Conservation (phyloP, 2,113 vertebrate genomes). For the Arizona elegans region DNA sequence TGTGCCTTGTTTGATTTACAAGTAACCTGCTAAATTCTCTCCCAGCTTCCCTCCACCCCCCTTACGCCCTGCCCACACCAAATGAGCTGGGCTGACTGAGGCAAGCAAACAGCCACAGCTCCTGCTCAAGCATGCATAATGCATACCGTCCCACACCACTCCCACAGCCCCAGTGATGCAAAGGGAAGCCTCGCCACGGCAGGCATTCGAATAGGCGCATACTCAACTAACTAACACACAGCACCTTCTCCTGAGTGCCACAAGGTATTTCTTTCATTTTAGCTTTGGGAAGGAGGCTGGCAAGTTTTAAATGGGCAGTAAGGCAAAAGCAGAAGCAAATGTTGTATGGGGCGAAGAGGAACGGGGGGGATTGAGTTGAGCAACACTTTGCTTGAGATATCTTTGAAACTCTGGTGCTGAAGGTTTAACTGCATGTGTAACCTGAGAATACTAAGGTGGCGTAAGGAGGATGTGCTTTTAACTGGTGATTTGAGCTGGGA, state of each 20-base stretch:
- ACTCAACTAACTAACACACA: background rate
- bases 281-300: background rate
- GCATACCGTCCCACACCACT: constrained; percentile 33
- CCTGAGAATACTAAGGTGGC: background rate
- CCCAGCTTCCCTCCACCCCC: background rate
- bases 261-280: background rate
- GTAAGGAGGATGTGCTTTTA: constrained; percentile 32
- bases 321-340: background rate
- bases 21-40: constrained; percentile 60
- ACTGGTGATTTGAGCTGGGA: constrained; percentile 8
- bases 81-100: constrained; percentile 59
- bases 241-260: constrained; percentile 5
- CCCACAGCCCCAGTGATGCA: constrained; percentile 40
- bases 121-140: constrained; percentile 57
- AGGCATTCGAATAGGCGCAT: background rate
- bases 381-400: constrained; percentile 14
- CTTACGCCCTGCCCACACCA: constrained; percentile 63
- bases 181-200: constrained; percentile 12
- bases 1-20: constrained; percentile 54
- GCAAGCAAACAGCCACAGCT: constrained; percentile 50
- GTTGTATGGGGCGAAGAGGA: background rate
- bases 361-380: background rate
- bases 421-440: constrained; percentile 37
- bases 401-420: background rate
- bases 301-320: background rate